phyloP scores from a whole-genome alignment of 2,888 invertebrate species.

The Polydesmus complanatus region DNA sequence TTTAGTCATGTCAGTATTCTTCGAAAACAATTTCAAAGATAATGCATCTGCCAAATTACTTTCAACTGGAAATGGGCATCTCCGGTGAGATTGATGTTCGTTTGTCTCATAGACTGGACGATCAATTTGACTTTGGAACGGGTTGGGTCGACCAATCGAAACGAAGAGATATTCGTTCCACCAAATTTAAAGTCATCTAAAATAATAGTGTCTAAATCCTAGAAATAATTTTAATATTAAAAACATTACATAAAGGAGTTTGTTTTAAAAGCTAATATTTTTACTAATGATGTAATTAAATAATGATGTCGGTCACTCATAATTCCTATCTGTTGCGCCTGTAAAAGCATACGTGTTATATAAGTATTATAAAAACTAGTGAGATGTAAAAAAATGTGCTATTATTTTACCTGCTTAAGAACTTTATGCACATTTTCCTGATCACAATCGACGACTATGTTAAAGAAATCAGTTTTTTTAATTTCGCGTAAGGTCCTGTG shows the following conservation, averaged over 20 bases:
- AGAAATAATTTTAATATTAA: not conserved
- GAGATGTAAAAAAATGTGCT: too few relatives aligned
- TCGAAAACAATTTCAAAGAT: too few relatives aligned
- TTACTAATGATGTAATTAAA: constrained; percentile 77
- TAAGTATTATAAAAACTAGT: too few relatives aligned
- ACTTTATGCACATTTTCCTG: not conserved
- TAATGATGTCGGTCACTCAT: constrained; percentile 93
- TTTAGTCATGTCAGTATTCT: too few relatives aligned
- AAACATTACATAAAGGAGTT: too few relatives aligned
- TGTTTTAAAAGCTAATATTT: too few relatives aligned
- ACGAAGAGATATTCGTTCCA: constrained; percentile 68
- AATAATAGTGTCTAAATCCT: constrained; percentile 69
- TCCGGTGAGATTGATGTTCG: not conserved
- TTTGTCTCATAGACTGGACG: not conserved
- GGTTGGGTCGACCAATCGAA: constrained; percentile 45
- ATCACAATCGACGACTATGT: not conserved
- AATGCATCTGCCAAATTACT: too few relatives aligned
- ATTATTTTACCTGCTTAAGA: constrained; percentile 45
- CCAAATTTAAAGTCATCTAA: constrained; percentile 61
- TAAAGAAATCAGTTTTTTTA: not conserved
- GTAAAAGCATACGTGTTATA: too few relatives aligned
- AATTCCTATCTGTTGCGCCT: constrained; percentile 92
- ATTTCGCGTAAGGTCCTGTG: not conserved
- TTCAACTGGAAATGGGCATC: too few relatives aligned
- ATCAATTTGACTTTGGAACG: constrained; percentile 35